Evolutionary conservation across 2,113 vertebrate genomes (phyloP), one percentile per base, ranked within the genome.

Genomic region (Cyrtonyx montezumae): DNA sequence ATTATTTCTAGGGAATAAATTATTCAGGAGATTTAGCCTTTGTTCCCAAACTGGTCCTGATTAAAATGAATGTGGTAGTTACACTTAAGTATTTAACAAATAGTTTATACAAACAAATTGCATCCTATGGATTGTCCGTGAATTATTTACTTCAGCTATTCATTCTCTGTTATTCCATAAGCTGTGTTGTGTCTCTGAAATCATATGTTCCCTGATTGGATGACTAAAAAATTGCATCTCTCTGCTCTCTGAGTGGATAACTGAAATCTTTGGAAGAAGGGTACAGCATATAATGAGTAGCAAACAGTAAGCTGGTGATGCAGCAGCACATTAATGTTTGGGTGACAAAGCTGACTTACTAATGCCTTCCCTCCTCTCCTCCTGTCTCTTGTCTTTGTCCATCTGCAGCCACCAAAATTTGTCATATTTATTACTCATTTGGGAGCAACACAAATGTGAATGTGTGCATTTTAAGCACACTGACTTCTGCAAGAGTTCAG

Each of bases 111-210:
- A 91, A 93, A 94, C 75, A 91, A 94, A 93, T 82, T 16, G 21
- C 17, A 51, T 28, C 36, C 70, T 76, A 18, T 67, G 79, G 75
- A 83, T 85, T n/a, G 14, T 48, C 91, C 0, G 3, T 94, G 66
- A 92, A 91, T 95, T 93, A 96, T 93, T 93, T 79, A 93, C 75
- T 91, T 79, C 43, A 40, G 22, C 46, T 93, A 37, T 58, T 94
- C 80, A 21, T 56, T 75, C 30, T 73, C 76, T 73, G 42, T n/a
- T 79, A 59, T 63, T 85, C 59, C 0, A 0, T 87, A 89, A 92
- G 74, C 75, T 69, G 45, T 15, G 22, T 74, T 89, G 28, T 79
- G 70, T 63, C 70, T 63, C 75, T 87, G 74, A 70, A 84, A 94
- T 92, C 55, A 5, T 82, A 79, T 42, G 42, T 77, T 66, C 17